Evolutionary conservation across 2,888 invertebrate species (phyloP), one percentile per base, ranked within the genome.

Genomic region (Amorpha juglandis): DNA sequence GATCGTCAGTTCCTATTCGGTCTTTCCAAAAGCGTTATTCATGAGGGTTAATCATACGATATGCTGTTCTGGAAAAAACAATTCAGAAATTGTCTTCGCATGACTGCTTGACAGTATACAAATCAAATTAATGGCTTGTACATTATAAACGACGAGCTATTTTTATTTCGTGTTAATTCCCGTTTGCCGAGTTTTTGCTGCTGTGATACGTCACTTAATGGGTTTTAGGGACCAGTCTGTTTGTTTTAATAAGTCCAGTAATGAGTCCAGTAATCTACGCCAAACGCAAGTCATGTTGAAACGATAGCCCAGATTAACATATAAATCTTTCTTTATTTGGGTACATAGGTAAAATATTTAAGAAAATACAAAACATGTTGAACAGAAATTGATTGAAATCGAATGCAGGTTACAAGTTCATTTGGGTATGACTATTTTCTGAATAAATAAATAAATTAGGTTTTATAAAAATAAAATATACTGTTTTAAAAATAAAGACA

Each of bases 51-150:
- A 58, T 53, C 14, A 19, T 19, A 19, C 38, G 35, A 35, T 4
- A 8, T 19, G 33, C 4, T 19, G 0, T 9, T n/a, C 1, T 53
- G n/a, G 67, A 69, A 72, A 71, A 73, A 76, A 74, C 50, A 9
- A 27, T 73, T 74, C 77, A 70, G 72, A 77, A 76, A 78, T 65
- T 58, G 48, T 65, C 33, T 55, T 58, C 76, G 78, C 78, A 76
- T 75, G 79, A 79, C 75, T 77, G 79, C 76, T 69, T 71, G 71
- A 75, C 76, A 72, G 81, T 81, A 74, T 78, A 83, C 83, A 81
- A 80, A 81, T 79, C 73, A 81, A 82, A 82, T 84, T 84, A 87
- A 86, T 87, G 82, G 82, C 72, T 80, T 73, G 79, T 76, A 79
- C 80, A 80, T 79, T 81, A 79, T 78, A 77, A 80, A 81, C 79